Base-by-base conservation (phyloP, 2,113 vertebrate genomes). In the Hepsetus odoe region DNA sequence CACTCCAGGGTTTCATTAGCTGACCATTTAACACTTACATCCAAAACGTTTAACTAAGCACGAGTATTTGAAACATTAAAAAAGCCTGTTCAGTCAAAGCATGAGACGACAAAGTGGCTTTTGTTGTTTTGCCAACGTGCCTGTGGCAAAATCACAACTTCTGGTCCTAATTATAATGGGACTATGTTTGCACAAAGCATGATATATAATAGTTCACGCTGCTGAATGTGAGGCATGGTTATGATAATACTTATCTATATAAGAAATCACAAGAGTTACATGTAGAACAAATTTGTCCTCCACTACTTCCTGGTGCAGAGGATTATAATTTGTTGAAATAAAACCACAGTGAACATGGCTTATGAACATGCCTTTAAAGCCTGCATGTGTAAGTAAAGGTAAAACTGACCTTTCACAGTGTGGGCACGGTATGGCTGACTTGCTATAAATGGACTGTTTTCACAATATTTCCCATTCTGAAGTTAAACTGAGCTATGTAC, bases 1-100 rank as follows among this genome's bases (percentile, higher is more conserved):
- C 92, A 91, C 91, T 91, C 81, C 85, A 85, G 88, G 85, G 77
- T 55, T 74, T 74, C 42, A 32, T 42, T 65, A 53, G 68, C 49
- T 62, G 62, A 30, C 13, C 42, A 51, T 24, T 13, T 75, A 24
- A 33, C 44, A 70, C 30, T 20, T 12, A 30, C 49, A 72, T 16
- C 11, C 51, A 20, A 24, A n/a, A 38, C 14, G 22, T 38, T 22
- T 7, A 14, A 30, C 16, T 33, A 12, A 16, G 10, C 13, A 62
- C 32, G 53, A 53, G 38, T 7, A 5, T 5, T n/a, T 55, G 26
- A 65, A 65, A 53, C 77, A 79, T 64, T 72, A 35, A 72, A 35
- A 6, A 64, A 38, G 76, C 66, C 42, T 70, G 67, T 51, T 16
- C n/a, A 64, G 61, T 28, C 35, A n/a, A 72, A 72, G 81, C 81